phyloP scores from a whole-genome alignment of 2,113 vertebrate genomes.

The Pygoscelis antarcticus region DNA sequence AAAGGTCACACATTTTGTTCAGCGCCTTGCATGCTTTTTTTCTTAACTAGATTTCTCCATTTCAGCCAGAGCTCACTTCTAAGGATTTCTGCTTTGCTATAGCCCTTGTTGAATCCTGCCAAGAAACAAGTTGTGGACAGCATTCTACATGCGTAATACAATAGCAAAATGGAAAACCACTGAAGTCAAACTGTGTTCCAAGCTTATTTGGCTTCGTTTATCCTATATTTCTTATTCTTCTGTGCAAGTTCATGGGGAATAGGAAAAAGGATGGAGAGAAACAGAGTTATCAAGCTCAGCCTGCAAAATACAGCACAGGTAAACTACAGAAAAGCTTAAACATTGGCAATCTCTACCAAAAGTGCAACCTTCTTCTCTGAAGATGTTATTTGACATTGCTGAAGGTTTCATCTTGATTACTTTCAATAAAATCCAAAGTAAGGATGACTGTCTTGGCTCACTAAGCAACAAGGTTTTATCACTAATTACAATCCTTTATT shows the following conservation, averaged over 20 bases:
- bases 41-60: slow-evolving; percentile 4
- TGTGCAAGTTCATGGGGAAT: not conserved
- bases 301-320: not conserved
- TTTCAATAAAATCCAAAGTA: slow-evolving; percentile 83
- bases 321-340: not conserved
- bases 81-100: not conserved
- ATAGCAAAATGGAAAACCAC: slow-evolving; percentile 22
- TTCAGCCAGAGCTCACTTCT: not conserved
- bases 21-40: not conserved
- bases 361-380: slow-evolving; percentile 16
- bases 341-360: not conserved
- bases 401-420: slow-evolving; percentile 82
- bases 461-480: slow-evolving; percentile 93
- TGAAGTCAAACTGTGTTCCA: not conserved
- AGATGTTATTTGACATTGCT: slow-evolving; percentile 80
- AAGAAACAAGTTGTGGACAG: not conserved
- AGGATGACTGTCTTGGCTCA: slow-evolving; percentile 87
- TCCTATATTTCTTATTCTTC: not conserved
- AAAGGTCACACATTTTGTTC: slow-evolving; percentile 58
- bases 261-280: not conserved
- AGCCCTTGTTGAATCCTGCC: not conserved
- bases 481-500: slow-evolving; percentile 95
- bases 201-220: not conserved
- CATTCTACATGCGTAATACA: not conserved
- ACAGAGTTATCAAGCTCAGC: not conserved